Evolutionary conservation across 1,140 invertebrate species (phyloP).

Genomic region (Drosophila nannoptera): DNA sequence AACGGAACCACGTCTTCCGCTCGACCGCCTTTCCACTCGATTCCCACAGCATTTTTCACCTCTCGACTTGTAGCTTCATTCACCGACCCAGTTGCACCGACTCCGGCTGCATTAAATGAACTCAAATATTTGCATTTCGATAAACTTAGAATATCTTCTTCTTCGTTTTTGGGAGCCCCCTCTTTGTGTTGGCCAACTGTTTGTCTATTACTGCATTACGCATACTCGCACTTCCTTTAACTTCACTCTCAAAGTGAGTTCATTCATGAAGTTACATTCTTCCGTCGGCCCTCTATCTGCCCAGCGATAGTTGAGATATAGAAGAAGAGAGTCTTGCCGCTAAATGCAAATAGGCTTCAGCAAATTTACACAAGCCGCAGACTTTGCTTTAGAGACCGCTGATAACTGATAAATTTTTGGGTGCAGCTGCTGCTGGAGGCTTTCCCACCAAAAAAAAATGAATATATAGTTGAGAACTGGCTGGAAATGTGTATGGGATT

Average conservation of each 20-base stretch:
- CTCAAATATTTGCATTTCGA: slow-evolving; percentile 60
- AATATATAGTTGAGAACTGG: neutral
- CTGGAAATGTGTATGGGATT: slow-evolving; percentile 20
- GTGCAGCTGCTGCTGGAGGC: slow-evolving; percentile 29
- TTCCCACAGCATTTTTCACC: slow-evolving; percentile 40
- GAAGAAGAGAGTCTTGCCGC: slow-evolving; percentile 57
- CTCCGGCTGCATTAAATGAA: slow-evolving; percentile 33
- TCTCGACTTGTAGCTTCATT: slow-evolving; percentile 4
- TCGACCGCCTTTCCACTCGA: neutral
- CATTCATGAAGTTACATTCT: slow-evolving; percentile 62
- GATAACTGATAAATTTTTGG: slow-evolving; percentile 47
- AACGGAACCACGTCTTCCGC: slow-evolving; percentile 25
- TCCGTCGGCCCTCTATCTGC: slow-evolving; percentile 21
- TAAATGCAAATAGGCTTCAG: slow-evolving; percentile 62
- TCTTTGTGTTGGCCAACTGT: slow-evolving; percentile 48
- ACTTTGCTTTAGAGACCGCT: slow-evolving; percentile 34
- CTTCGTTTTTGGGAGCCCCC: slow-evolving; percentile 21
- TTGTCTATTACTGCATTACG: slow-evolving; percentile 77
- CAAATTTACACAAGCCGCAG: slow-evolving; percentile 49
- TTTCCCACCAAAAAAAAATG: slow-evolving; percentile 50
- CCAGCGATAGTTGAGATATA: slow-evolving; percentile 48
- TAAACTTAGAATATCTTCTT: slow-evolving; percentile 43
- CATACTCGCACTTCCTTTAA: slow-evolving; percentile 73
- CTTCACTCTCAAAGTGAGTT: slow-evolving; percentile 43
- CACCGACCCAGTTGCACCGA: slow-evolving; percentile 63